Percentiles rank a stretch among this genome's conserved stretches.
phyloP scores from a whole-genome alignment of 2,113 vertebrate species.

The Nothobranchius kuhntae region DNA sequence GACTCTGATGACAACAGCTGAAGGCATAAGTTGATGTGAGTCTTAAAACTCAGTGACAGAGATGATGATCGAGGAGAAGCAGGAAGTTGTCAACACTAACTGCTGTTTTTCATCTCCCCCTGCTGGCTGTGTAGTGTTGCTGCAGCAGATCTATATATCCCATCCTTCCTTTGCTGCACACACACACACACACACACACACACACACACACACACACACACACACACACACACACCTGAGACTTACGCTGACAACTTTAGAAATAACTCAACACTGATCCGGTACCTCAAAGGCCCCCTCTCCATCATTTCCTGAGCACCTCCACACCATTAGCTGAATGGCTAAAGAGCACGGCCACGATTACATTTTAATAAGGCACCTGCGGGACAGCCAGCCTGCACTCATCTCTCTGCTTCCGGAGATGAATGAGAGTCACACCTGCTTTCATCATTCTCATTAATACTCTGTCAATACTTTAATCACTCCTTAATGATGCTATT shows the following conservation, averaged over 20 bases:
- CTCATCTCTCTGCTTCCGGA: slow-evolving; percentile 42
- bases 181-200: too few species aligned
- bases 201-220: too few species aligned
- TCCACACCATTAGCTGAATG: slow-evolving; percentile 51
- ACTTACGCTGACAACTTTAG: slow-evolving; percentile 23
- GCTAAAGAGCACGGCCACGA: slow-evolving; percentile 43
- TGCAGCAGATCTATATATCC: slow-evolving; percentile 42
- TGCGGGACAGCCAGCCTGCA: slow-evolving; percentile 50
- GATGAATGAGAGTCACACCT: slow-evolving; percentile 61
- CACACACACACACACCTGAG: slow-evolving; percentile 8
- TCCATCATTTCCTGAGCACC: slow-evolving; percentile 44
- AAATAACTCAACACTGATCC: slow-evolving; percentile 37
- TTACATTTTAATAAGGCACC: slow-evolving; percentile 75
- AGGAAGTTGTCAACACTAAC: neutral
- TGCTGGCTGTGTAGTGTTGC: slow-evolving; percentile 37
- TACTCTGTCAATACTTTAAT: slow-evolving; percentile 70
- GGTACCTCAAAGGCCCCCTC: slow-evolving; percentile 53
- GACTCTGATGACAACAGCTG: too few species aligned
- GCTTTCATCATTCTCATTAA: slow-evolving; percentile 71
- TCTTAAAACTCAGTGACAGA: too few species aligned
- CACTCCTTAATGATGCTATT: slow-evolving; percentile 52
- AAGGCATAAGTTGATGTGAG: too few species aligned
- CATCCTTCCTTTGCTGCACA: slow-evolving; percentile 40
- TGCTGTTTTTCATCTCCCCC: slow-evolving; percentile 44
- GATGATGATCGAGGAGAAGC: neutral